A percentile compares a stretch with the other conserved stretches of the same genome.
Conservation (phyloP, 2,113 vertebrate species). For the Camelus bactrianus region DNA sequence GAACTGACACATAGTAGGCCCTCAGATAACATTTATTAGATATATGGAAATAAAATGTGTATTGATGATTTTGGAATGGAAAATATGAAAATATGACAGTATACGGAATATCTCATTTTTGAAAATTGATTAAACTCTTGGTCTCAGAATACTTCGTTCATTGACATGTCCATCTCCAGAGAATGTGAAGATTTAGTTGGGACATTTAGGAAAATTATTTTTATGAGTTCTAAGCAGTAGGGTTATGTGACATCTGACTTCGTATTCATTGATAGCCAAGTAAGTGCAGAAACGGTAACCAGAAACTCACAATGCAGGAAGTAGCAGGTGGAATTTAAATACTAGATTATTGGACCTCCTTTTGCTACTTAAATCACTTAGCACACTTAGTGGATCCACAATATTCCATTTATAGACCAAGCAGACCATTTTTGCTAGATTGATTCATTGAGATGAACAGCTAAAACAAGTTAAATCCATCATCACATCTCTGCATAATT, state of each 20-base stretch:
- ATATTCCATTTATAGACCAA: slow-evolving; percentile 80
- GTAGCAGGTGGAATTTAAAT: slow-evolving; percentile 57
- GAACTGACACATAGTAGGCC: background rate
- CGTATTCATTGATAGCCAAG: slow-evolving; percentile 73
- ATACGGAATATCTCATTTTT: slow-evolving; percentile 27
- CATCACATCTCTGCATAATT: slow-evolving; percentile 83
- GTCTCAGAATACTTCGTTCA: slow-evolving; percentile 54
- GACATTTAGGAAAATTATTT: slow-evolving; percentile 47
- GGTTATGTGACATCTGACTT: slow-evolving; percentile 58
- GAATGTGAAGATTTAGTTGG: slow-evolving; percentile 26
- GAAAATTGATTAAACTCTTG: slow-evolving; percentile 7
- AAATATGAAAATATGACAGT: background rate
- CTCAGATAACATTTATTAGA: background rate
- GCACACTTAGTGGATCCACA: slow-evolving; percentile 65
- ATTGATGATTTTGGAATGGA: background rate
- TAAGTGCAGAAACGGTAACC: slow-evolving; percentile 14
- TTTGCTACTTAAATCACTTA: slow-evolving; percentile 73
- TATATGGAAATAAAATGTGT: slow-evolving; percentile 38
- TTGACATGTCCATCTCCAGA: background rate
- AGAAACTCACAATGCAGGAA: slow-evolving; percentile 15
- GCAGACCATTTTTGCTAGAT: slow-evolving; percentile 79
- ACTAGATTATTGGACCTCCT: background rate
- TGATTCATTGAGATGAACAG: slow-evolving; percentile 83
- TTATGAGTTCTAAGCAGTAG: slow-evolving; percentile 43
- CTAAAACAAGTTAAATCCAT: slow-evolving; percentile 82